These are phyloP conservation scores for Synanthedon tipuliformis DNA, from an alignment of 2,888 invertebrate genomes.

Conservation along the genomic window DNA sequence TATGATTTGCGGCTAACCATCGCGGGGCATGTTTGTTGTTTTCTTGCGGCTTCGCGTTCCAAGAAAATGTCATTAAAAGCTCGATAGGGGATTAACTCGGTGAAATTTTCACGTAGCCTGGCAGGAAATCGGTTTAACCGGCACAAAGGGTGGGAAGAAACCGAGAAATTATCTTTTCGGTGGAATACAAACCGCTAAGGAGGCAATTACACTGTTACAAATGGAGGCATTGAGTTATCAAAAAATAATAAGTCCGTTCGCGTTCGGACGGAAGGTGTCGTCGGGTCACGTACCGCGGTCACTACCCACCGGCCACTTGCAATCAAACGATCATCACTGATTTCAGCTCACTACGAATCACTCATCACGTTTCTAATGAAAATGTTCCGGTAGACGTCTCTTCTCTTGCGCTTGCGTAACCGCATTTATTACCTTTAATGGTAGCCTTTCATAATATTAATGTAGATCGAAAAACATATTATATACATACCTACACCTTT, in stretches of 20 bases:
- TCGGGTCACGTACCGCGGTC: slow-evolving; percentile 48
- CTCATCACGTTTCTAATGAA: slow-evolving; percentile 66
- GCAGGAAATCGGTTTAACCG: slow-evolving; percentile 63
- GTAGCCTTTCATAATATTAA: slow-evolving; percentile 45
- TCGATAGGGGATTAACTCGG: slow-evolving; percentile 61
- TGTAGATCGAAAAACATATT: slow-evolving; percentile 25
- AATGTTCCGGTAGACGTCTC: slow-evolving; percentile 47
- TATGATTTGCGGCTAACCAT: slow-evolving; percentile 69
- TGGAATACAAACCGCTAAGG: slow-evolving; percentile 63
- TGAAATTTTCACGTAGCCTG: slow-evolving; percentile 64
- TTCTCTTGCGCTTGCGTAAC: slow-evolving; percentile 60
- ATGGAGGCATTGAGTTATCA: slow-evolving; percentile 63
- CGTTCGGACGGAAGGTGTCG: slow-evolving; percentile 57
- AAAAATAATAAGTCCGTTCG: slow-evolving; percentile 50
- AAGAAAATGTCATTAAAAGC: slow-evolving; percentile 66
- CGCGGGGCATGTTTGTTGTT: slow-evolving; percentile 48
- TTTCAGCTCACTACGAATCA: slow-evolving; percentile 32
- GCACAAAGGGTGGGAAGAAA: slow-evolving; percentile 65
- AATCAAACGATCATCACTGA: slow-evolving; percentile 26
- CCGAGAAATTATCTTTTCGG: slow-evolving; percentile 64
- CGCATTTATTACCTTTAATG: slow-evolving; percentile 63
- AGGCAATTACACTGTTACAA: slow-evolving; percentile 64
- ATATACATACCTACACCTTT: background rate
- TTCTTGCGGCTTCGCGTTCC: slow-evolving; percentile 53
- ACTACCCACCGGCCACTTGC: slow-evolving; percentile 26